Evolutionary conservation across 2,113 vertebrate genomes (phyloP).

Genomic region (Sceloporus tristichus): DNA sequence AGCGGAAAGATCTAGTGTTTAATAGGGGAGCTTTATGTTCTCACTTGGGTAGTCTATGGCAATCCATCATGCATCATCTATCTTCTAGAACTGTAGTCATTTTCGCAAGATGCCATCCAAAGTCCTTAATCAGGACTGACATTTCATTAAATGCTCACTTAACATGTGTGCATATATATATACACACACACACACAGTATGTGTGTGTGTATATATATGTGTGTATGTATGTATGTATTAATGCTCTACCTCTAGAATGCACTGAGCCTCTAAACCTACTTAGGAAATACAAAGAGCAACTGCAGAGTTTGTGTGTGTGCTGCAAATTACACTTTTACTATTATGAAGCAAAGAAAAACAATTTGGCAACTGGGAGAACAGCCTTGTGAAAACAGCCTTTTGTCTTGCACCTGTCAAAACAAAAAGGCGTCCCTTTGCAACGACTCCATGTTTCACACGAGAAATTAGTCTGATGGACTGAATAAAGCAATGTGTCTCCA

Average conservation of each 20-base stretch:
- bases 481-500: background rate
- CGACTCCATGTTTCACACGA: background rate
- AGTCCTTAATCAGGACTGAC: conserved; percentile 1
- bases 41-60: background rate
- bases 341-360: background rate
- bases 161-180: background rate
- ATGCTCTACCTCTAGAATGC: conserved; percentile 57
- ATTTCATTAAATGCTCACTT: conserved; percentile 7
- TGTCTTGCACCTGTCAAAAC: background rate
- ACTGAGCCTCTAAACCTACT: background rate
- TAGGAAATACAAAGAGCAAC: conserved; percentile 19
- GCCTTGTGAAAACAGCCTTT: too few relatives aligned
- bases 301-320: background rate
- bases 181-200: background rate
- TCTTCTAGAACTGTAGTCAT: conserved; percentile 9
- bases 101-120: conserved; percentile 25
- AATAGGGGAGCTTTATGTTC: conserved; percentile 15
- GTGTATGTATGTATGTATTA: too few relatives aligned
- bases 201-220: too few relatives aligned
- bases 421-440: background rate
- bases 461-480: background rate
- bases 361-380: background rate
- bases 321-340: background rate
- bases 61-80: background rate
- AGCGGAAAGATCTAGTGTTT: background rate